Percentiles rank a stretch among this genome's conserved stretches.
phyloP scores from a whole-genome alignment of 2,113 vertebrate genomes.

The Anarrhichthys ocellatus region DNA sequence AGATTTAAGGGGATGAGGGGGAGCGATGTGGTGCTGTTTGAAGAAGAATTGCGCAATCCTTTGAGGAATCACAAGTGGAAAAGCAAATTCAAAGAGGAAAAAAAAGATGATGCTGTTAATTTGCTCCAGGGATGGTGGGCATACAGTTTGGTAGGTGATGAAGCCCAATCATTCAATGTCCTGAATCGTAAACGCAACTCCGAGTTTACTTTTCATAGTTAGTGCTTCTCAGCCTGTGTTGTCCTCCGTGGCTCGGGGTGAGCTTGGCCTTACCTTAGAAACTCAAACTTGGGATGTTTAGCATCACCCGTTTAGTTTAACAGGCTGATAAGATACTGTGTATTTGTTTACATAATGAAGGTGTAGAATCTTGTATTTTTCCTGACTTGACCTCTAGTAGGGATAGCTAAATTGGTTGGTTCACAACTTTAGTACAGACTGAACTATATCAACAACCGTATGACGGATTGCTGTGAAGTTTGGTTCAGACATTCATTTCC shows the following conservation, averaged over 20 bases:
- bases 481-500: neutral
- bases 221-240: neutral
- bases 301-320: neutral
- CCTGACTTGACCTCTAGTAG: neutral
- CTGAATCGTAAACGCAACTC: neutral
- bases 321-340: neutral
- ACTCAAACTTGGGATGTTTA: neutral
- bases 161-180: no score
- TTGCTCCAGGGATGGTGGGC: neutral
- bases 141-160: neutral
- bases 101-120: neutral
- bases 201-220: slow-evolving; percentile 11
- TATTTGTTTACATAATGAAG: neutral
- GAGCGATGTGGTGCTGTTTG: neutral
- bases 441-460: neutral
- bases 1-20: neutral
- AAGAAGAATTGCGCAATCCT: slow-evolving; percentile 7
- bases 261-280: neutral
- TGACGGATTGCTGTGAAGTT: no score
- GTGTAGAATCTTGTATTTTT: neutral
- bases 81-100: slow-evolving; percentile 16
- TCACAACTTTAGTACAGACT: neutral
- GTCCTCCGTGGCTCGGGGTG: neutral
- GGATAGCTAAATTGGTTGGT: neutral
- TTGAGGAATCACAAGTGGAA: slow-evolving; percentile 15